phyloP scores from a whole-genome alignment of 2,888 invertebrate genomes.

The Caenorhabditis afra region DNA sequence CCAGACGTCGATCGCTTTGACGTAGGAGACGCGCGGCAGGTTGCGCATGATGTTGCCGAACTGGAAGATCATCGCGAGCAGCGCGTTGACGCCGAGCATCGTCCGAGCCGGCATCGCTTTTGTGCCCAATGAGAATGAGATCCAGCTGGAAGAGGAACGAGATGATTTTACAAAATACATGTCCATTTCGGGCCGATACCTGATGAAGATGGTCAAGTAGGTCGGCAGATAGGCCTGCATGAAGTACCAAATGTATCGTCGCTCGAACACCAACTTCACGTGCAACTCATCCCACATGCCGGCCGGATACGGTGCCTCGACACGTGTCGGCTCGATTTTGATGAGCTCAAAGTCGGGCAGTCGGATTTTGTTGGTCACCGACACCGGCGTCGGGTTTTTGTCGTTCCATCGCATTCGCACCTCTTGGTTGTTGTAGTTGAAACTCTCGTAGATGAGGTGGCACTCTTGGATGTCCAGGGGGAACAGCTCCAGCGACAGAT shows the following conservation, averaged over 20 bases:
- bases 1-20: constrained; percentile 80
- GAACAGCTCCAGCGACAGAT: constrained; percentile 75
- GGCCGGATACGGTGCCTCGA: constrained; percentile 75
- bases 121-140: constrained; percentile 79
- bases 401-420: constrained; percentile 79
- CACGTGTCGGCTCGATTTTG: constrained; percentile 62
- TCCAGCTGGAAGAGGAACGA: constrained; percentile 72
- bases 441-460: constrained; percentile 78
- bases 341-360: constrained; percentile 79
- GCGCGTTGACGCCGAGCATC: constrained; percentile 78
- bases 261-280: constrained; percentile 75
- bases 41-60: constrained; percentile 79
- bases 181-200: too few relatives aligned
- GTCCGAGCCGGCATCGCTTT: constrained; percentile 79
- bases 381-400: constrained; percentile 48
- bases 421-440: constrained; percentile 80
- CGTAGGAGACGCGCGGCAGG: constrained; percentile 79
- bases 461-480: constrained; percentile 80
- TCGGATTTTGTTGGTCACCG: constrained; percentile 70
- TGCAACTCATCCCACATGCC: constrained; percentile 80
- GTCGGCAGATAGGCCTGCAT: constrained; percentile 80
- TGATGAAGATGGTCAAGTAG: constrained; percentile 80
- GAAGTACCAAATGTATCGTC: constrained; percentile 79
- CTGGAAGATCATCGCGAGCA: constrained; percentile 79
- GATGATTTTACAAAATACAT: background rate